Conservation (phyloP, 2,797 vertebrate species). For the Ficedula albicollis region DNA sequence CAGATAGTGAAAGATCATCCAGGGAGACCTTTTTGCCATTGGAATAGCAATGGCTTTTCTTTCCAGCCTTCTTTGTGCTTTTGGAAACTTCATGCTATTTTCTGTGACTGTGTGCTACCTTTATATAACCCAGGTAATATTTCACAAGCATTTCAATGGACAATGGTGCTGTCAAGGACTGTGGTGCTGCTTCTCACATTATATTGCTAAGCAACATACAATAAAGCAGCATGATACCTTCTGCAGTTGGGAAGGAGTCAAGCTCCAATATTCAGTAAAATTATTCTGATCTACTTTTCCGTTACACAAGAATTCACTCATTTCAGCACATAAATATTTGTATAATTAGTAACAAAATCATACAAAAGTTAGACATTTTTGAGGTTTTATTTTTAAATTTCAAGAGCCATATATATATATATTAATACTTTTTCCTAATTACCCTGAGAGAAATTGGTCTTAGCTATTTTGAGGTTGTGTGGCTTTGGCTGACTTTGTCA, state of each 20-base stretch:
- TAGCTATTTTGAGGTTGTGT: not conserved
- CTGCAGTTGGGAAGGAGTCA: constrained; percentile 50
- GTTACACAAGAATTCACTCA: not conserved
- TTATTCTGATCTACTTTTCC: constrained; percentile 25
- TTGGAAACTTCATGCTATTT: constrained; percentile 33
- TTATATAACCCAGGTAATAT: constrained; percentile 65
- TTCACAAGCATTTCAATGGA: constrained; percentile 63
- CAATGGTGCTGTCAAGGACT: constrained; percentile 65
- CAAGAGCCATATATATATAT: not conserved
- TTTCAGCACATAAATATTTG: not conserved
- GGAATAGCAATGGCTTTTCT: constrained; percentile 8
- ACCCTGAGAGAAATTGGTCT: not conserved
- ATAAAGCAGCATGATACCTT: constrained; percentile 61
- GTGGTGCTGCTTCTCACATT: constrained; percentile 63
- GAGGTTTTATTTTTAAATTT: not conserved
- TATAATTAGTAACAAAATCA: constrained; percentile 3
- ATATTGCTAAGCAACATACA: constrained; percentile 73
- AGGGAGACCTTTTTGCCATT: not conserved
- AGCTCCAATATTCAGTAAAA: constrained; percentile 33
- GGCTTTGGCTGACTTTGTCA: not conserved
- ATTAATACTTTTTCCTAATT: not conserved
- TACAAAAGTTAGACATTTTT: not conserved
- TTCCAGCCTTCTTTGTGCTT: not conserved
- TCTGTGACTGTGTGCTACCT: constrained; percentile 26
- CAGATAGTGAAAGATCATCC: not conserved